Conservation (phyloP, 2,888 invertebrate genomes). For the Hypercompe scribonia region DNA sequence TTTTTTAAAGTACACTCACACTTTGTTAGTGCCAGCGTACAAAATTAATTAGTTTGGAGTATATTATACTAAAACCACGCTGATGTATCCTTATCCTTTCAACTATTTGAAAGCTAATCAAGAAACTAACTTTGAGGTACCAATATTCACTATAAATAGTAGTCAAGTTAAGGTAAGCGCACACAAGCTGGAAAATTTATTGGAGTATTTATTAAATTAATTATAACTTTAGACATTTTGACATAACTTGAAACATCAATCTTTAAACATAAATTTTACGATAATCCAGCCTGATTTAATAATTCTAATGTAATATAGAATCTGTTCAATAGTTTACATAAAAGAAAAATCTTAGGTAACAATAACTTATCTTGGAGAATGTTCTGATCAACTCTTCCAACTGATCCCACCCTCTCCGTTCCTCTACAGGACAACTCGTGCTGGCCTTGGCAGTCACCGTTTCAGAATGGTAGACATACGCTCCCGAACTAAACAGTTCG, state of each 20-base stretch:
- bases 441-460: too few species aligned
- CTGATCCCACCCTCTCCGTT: too few species aligned
- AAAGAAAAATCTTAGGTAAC: not conserved
- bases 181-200: constrained; percentile 18
- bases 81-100: constrained; percentile 24
- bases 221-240: not conserved
- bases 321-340: not conserved
- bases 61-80: not conserved
- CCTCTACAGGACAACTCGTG: too few species aligned
- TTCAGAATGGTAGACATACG: too few species aligned
- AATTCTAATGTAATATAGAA: not conserved
- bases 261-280: not conserved
- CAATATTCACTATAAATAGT: constrained; percentile 42
- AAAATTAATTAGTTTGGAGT: constrained; percentile 12
- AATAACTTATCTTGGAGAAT: not conserved
- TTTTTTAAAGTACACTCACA: not conserved
- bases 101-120: constrained; percentile 48
- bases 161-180: constrained; percentile 27
- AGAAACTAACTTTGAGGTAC: constrained; percentile 32
- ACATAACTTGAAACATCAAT: not conserved
- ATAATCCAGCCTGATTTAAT: not conserved
- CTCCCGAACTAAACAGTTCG: too few species aligned
- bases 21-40: not conserved
- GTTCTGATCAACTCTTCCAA: too few species aligned
- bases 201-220: not conserved